A percentile compares a stretch with the other conserved stretches of the same genome.
Conservation (phyloP, 2,113 vertebrate species). For the Plotosus lineatus region DNA sequence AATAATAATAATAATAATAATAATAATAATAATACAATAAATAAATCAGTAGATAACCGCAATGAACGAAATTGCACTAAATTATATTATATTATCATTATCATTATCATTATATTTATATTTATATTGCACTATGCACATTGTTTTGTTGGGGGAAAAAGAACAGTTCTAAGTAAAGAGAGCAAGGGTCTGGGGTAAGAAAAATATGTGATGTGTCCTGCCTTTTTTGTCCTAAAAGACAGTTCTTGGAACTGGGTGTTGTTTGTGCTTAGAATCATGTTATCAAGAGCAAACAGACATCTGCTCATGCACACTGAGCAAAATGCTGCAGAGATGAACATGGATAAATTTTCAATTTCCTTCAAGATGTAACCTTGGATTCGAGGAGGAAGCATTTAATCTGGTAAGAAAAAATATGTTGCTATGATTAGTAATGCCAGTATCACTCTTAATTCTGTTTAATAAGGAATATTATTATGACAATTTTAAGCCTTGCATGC, state of each 20-base stretch:
- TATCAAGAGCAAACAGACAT: conserved; percentile 70
- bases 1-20: too few relatives aligned
- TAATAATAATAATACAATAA: too few relatives aligned
- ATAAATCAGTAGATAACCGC: too few relatives aligned
- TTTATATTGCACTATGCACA: too few relatives aligned
- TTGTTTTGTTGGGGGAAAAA: too few relatives aligned
- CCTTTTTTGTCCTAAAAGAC: conserved; percentile 36
- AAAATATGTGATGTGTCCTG: conserved; percentile 41
- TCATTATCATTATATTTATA: too few relatives aligned
- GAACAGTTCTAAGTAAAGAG: too few relatives aligned
- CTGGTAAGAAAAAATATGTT: conserved; percentile 57
- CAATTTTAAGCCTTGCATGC: too few relatives aligned
- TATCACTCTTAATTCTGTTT: too few relatives aligned
- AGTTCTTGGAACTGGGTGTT: conserved; percentile 61
- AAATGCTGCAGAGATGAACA: conserved; percentile 56
- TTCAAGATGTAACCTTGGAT: conserved; percentile 40
- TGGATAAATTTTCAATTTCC: conserved; percentile 20
- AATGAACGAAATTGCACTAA: too few relatives aligned
- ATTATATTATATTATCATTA: too few relatives aligned
- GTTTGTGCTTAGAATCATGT: conserved; percentile 50
- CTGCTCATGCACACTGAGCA: conserved; percentile 46
- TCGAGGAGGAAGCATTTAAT: conserved; percentile 44
- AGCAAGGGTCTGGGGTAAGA: background rate
- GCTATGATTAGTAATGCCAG: background rate
- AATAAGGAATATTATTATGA: too few relatives aligned